phyloP scores from a whole-genome alignment of 2,888 invertebrate genomes.

The Andrena dorsata region DNA sequence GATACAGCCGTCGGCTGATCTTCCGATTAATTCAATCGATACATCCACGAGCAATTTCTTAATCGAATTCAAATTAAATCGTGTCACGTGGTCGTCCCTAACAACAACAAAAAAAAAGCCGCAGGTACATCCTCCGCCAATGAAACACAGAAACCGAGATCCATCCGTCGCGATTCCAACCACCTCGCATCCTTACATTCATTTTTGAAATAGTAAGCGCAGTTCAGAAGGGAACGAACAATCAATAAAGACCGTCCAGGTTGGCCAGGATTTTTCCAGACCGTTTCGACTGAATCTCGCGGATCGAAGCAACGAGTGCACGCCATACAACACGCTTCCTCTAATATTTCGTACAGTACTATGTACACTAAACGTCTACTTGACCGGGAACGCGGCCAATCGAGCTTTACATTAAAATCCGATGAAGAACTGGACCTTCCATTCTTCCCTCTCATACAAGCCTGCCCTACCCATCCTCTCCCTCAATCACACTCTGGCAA shows the following conservation, averaged over 20 bases:
- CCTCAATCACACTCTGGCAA: constrained; percentile 68
- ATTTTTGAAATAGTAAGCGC: background rate
- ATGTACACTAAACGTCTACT: constrained; percentile 81
- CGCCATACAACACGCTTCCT: constrained; percentile 34
- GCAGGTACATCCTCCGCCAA: background rate
- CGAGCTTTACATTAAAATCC: constrained; percentile 69
- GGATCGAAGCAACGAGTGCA: constrained; percentile 11
- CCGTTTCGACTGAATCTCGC: background rate
- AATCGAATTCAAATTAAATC: background rate
- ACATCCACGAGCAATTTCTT: too few species aligned
- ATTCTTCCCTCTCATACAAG: background rate
- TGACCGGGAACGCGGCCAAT: constrained; percentile 74
- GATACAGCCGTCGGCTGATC: too few species aligned
- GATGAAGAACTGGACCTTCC: constrained; percentile 70
- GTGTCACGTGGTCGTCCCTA: background rate
- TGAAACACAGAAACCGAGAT: background rate
- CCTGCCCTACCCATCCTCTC: constrained; percentile 13
- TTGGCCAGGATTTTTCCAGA: background rate
- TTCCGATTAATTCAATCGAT: too few species aligned
- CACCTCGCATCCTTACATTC: background rate
- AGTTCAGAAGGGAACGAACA: background rate
- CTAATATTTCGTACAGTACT: constrained; percentile 72
- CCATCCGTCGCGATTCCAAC: background rate
- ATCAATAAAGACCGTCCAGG: too few species aligned
- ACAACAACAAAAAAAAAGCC: background rate